Evolutionary conservation across 1,140 invertebrate genomes (phyloP), one percentile per base, ranked within the genome.

Genomic region (Plectus sambesii): DNA sequence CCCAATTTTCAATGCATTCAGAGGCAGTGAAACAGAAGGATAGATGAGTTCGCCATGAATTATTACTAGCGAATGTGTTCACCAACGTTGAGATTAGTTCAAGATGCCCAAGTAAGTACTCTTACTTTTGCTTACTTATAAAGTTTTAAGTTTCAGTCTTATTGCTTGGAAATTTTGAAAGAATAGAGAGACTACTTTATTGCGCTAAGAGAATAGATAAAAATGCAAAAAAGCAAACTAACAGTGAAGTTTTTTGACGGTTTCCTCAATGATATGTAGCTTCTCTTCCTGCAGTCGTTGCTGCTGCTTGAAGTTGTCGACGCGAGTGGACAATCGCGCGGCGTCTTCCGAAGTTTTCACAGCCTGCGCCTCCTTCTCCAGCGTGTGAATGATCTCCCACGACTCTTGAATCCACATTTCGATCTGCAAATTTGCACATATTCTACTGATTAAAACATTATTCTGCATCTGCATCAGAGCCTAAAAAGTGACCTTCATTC

Each of bases 341-440:
- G n/a, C n/a, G n/a, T n/a, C n/a, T n/a, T n/a, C 23, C 15, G 5
- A 6, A 27, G 15, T 43, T 5, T 33, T 5, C 17, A 43, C 6
- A 27, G 5, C 37, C 17, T 6, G 15, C 37, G 15, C 37, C 17
- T 20, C 22, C 15, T 24, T 5, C 30, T 47, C 50, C 22, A 48
- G 41, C 44, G 42, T 39, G 19, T 47, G 41, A 12, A 52, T 47
- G 3, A 47, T 47, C 23, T 52, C 44, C 6, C 40, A 40, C 15
- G 50, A 24, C 27, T 52, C 50, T 19, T 38, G 39, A n/a, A 47
- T 43, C 50, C 53, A 55, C 51, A 55, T 54, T 26, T 55, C 36
- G 39, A 55, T 53, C 22, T 55, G 26, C 46, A 35, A 15, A 33
- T 47, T 40, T 47, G 33, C 8, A 40, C 46, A 9, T 40, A 36